These are phyloP conservation scores for Sebastes miniatus DNA, from an alignment of 2,797 vertebrate species.

Conservation along the genomic window DNA sequence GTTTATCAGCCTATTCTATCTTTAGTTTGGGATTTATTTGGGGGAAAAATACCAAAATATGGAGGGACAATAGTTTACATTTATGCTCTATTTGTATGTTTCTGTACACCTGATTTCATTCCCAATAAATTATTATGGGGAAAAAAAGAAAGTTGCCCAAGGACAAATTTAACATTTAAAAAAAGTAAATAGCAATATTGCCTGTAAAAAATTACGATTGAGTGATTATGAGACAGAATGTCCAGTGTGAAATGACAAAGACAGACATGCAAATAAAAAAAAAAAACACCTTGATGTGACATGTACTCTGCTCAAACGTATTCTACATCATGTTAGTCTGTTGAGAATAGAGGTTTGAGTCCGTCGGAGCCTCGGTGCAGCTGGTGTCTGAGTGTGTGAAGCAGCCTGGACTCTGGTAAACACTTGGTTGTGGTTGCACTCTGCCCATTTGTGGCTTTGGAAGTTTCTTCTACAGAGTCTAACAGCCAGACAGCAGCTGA, in stretches of 20 bases:
- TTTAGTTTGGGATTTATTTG: too few relatives aligned
- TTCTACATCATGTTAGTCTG: neutral
- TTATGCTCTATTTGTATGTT: too few relatives aligned
- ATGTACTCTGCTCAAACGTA: neutral
- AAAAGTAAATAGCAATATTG: neutral
- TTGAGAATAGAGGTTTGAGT: neutral
- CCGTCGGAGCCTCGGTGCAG: neutral
- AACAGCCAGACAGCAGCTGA: constrained; percentile 2
- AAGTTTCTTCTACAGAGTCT: constrained; percentile 8
- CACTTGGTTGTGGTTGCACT: neutral
- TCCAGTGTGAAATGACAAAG: neutral
- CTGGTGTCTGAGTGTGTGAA: constrained; percentile 5
- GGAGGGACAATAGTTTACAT: too few relatives aligned
- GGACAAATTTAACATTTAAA: neutral
- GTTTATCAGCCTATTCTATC: too few relatives aligned
- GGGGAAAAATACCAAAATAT: too few relatives aligned
- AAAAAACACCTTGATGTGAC: neutral
- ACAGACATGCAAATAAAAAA: neutral
- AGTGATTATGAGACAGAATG: neutral
- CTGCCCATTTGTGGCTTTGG: constrained; percentile 1
- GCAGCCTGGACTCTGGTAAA: constrained; percentile 17
- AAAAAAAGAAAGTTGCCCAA: neutral
- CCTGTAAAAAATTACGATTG: neutral
- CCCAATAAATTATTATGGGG: too few relatives aligned
- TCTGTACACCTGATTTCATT: too few relatives aligned